These are phyloP conservation scores for Drosophila rubida DNA, from an alignment of 2,888 invertebrate genomes.

Conservation along the genomic window DNA sequence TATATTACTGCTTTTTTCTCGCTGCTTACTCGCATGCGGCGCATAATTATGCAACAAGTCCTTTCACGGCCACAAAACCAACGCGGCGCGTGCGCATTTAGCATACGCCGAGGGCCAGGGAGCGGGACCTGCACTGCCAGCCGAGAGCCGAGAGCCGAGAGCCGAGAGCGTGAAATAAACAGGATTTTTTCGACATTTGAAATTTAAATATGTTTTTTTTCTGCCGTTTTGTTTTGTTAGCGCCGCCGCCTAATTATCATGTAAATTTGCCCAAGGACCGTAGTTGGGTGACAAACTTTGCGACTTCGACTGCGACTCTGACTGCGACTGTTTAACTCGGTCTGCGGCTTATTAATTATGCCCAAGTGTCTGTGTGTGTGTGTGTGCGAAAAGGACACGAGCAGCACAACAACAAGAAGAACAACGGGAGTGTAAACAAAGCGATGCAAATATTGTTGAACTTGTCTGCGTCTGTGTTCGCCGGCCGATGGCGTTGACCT, in stretches of 20 bases:
- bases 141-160: background rate
- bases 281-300: conserved; percentile 53
- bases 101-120: conserved; percentile 59
- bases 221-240: no score
- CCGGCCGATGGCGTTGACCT: conserved; percentile 62
- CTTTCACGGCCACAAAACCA: conserved; percentile 60
- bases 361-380: conserved; percentile 79
- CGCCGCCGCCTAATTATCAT: conserved; percentile 75
- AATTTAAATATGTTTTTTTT: conserved; percentile 71
- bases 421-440: conserved; percentile 56
- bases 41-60: conserved; percentile 82
- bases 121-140: no score
- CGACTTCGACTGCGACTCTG: conserved; percentile 4
- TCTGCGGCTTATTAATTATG: conserved; percentile 77
- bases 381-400: conserved; percentile 70
- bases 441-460: conserved; percentile 65
- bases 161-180: conserved; percentile 50
- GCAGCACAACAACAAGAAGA: conserved; percentile 20
- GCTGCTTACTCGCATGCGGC: conserved; percentile 62
- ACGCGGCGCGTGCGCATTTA: conserved; percentile 82
- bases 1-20: conserved; percentile 29
- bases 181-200: conserved; percentile 78
- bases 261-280: conserved; percentile 72
- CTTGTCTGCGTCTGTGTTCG: conserved; percentile 39
- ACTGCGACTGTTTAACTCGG: conserved; percentile 37